A percentile compares a stretch with the other conserved stretches of the same genome.
phyloP scores from a whole-genome alignment of 2,888 invertebrate genomes.

The Pterostichus niger region DNA sequence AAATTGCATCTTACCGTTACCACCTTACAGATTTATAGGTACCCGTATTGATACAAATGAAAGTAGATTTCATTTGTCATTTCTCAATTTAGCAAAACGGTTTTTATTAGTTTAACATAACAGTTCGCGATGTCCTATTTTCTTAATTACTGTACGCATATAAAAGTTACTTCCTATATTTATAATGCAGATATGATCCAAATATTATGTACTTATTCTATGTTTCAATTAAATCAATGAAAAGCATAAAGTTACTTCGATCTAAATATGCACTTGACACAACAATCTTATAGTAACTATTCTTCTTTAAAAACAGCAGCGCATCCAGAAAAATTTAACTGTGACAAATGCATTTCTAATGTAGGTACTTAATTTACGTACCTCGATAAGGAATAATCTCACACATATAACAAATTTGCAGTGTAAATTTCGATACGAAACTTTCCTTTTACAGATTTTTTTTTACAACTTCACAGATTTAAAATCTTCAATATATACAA shows the following conservation, averaged over 20 bases:
- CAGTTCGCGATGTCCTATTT: slow-evolving; percentile 37
- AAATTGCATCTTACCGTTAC: slow-evolving; percentile 45
- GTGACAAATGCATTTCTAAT: no score
- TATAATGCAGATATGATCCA: slow-evolving; percentile 52
- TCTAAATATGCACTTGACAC: slow-evolving; percentile 14
- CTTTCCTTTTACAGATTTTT: no score
- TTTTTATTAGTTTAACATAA: slow-evolving; percentile 28
- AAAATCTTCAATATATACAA: no score
- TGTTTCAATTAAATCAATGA: slow-evolving; percentile 2
- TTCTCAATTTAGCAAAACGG: slow-evolving; percentile 33
- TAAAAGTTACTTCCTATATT: slow-evolving; percentile 43
- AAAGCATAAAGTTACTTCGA: slow-evolving; percentile 24
- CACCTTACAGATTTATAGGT: slow-evolving; percentile 44
- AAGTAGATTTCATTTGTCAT: slow-evolving; percentile 14
- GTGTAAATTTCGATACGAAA: no score
- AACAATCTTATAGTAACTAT: neutral
- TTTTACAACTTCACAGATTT: no score
- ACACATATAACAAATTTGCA: no score
- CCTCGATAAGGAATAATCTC: no score
- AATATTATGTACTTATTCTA: slow-evolving; percentile 25
- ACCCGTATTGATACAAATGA: slow-evolving; percentile 53
- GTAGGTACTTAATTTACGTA: no score
- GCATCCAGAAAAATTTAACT: slow-evolving; percentile 1
- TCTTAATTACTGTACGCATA: slow-evolving; percentile 16
- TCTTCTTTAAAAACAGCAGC: neutral